Percentiles rank a stretch among this genome's conserved stretches.
Conservation (phyloP, 1,140 invertebrate genomes). For the Neodiprion lecontei region DNA sequence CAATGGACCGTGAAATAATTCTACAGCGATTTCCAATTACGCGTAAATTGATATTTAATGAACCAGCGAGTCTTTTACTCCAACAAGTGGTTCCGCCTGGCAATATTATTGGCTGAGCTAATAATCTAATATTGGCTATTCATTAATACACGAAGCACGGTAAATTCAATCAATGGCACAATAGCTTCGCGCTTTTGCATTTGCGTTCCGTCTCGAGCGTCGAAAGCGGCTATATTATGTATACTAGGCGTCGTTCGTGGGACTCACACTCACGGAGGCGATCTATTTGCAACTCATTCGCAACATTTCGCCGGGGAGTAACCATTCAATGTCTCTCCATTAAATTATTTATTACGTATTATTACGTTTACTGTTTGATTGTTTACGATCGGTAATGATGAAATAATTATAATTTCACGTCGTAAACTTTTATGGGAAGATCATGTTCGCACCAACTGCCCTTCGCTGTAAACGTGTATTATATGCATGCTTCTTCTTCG, state of each 20-base stretch:
- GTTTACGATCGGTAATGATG: conserved; percentile 56
- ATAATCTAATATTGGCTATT: conserved; percentile 18
- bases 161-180: conserved; percentile 17
- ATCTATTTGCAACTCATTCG: background rate
- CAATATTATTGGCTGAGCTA: conserved; percentile 13
- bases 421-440: conserved; percentile 48
- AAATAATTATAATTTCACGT: conserved; percentile 57
- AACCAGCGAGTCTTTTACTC: background rate
- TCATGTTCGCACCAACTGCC: background rate
- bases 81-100: conserved; percentile 20
- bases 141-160: conserved; percentile 11
- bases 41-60: conserved; percentile 7
- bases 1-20: conserved; percentile 7
- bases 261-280: background rate
- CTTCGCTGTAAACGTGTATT: background rate
- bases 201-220: background rate
- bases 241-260: background rate
- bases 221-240: background rate
- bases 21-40: conserved; percentile 5
- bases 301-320: background rate
- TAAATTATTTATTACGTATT: conserved; percentile 20
- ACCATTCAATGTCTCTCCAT: conserved; percentile 13
- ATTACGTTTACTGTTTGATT: conserved; percentile 46
- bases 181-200: conserved; percentile 1
- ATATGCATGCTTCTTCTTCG: background rate